Percentiles rank a stretch among this genome's conserved stretches.
phyloP scores from a whole-genome alignment of 1,140 invertebrate genomes.

The Oreohelix idahoensis region DNA sequence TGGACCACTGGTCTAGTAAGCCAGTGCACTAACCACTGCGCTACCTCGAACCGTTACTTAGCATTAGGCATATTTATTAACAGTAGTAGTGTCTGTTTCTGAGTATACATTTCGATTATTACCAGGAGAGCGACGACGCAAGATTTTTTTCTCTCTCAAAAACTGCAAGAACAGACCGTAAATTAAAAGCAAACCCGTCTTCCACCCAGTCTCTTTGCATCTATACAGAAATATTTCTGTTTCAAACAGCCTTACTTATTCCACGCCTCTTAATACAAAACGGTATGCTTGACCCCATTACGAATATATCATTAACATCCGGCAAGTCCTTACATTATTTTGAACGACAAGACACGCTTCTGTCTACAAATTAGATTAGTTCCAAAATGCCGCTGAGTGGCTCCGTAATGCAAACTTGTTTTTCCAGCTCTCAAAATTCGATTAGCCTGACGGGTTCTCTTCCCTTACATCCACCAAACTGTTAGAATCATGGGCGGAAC shows the following conservation, averaged over 20 bases:
- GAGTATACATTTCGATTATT: too few species aligned
- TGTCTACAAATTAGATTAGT: conserved; percentile 1
- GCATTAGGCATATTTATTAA: too few species aligned
- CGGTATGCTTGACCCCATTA: neutral
- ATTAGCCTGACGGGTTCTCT: conserved; percentile 4
- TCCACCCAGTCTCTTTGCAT: too few species aligned
- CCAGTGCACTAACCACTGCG: too few species aligned
- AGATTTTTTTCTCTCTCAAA: too few species aligned
- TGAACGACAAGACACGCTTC: neutral
- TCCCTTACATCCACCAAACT: neutral
- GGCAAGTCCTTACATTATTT: neutral
- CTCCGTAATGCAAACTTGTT: conserved; percentile 2
- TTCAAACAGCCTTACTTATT: neutral
- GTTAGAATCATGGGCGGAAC: neutral
- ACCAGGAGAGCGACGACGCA: too few species aligned
- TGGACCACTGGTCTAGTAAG: too few species aligned
- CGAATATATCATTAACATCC: neutral
- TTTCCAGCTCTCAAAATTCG: conserved; percentile 6
- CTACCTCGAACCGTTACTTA: too few species aligned
- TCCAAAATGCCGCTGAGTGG: conserved; percentile 1
- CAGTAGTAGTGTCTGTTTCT: too few species aligned
- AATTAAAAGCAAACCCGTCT: too few species aligned
- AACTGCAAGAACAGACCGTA: too few species aligned
- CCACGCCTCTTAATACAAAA: neutral
- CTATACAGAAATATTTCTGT: too few species aligned